A percentile compares a stretch with the other conserved stretches of the same genome.
phyloP scores from a whole-genome alignment of 2,888 invertebrate genomes.

The Ochlodes sylvanus region DNA sequence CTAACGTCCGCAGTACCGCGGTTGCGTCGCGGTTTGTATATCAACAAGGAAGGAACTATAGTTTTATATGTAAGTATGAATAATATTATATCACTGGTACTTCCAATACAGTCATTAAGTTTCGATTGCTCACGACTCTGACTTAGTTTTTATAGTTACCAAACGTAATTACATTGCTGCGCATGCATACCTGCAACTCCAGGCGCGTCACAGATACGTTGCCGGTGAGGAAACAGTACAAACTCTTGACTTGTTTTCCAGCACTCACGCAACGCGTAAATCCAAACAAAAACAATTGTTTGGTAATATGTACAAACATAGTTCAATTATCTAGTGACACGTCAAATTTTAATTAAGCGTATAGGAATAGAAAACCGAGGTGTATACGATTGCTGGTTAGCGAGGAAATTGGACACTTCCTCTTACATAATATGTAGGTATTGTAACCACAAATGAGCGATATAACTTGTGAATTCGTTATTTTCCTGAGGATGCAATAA shows the following conservation, averaged over 20 bases:
- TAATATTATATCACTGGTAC: conserved; percentile 27
- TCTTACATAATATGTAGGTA: conserved; percentile 12
- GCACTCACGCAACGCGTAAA: no score
- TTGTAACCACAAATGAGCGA: conserved; percentile 3
- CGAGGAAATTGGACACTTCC: conserved; percentile 10
- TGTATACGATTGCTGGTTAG: conserved; percentile 1
- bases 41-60: conserved; percentile 30
- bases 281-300: no score
- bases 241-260: no score
- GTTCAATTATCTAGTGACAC: no score
- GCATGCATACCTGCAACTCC: no score
- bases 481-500: conserved; percentile 4
- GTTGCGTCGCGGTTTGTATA: conserved; percentile 28
- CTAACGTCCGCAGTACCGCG: conserved; percentile 36
- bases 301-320: no score
- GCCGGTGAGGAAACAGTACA: no score
- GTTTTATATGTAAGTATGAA: conserved; percentile 6
- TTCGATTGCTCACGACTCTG: neutral
- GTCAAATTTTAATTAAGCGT: no score
- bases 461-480: conserved; percentile 5
- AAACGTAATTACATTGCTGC: no score
- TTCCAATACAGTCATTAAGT: conserved; percentile 8
- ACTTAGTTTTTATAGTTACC: neutral
- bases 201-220: no score
- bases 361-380: neutral